Evolutionary conservation across 2,113 vertebrate species (phyloP).

Genomic region (Cynoglossus semilaevis): DNA sequence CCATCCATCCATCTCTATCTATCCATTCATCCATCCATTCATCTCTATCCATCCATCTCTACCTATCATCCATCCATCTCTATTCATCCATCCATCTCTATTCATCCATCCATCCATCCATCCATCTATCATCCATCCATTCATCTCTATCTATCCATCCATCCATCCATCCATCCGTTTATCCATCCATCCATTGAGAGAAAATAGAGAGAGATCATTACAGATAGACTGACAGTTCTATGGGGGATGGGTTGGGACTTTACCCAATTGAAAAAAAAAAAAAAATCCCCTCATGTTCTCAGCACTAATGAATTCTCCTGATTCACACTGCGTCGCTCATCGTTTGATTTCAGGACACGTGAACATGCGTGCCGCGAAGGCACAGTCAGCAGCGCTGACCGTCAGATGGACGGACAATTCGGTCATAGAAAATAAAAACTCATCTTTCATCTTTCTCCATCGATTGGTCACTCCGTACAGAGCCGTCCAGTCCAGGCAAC

Average conservation of each 20-base stretch:
- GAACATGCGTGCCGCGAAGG: background rate
- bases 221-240: background rate
- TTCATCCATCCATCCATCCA: too few species aligned
- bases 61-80: background rate
- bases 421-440: background rate
- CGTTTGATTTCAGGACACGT: background rate
- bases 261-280: conserved; percentile 3
- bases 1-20: too few species aligned
- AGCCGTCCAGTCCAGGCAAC: background rate
- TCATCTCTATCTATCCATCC: too few species aligned
- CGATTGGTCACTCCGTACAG: background rate
- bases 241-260: conserved; percentile 34
- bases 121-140: too few species aligned
- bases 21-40: too few species aligned
- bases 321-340: background rate
- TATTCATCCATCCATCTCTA: background rate
- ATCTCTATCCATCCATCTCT: background rate
- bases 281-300: conserved; percentile 3
- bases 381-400: background rate
- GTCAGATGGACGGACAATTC: background rate
- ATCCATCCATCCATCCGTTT: too few species aligned
- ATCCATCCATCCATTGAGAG: too few species aligned
- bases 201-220: too few species aligned
- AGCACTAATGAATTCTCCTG: background rate
- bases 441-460: background rate